These are phyloP conservation scores for Psilopsiagon aurifrons DNA, from an alignment of 2,113 vertebrate genomes.

Conservation along the genomic window DNA sequence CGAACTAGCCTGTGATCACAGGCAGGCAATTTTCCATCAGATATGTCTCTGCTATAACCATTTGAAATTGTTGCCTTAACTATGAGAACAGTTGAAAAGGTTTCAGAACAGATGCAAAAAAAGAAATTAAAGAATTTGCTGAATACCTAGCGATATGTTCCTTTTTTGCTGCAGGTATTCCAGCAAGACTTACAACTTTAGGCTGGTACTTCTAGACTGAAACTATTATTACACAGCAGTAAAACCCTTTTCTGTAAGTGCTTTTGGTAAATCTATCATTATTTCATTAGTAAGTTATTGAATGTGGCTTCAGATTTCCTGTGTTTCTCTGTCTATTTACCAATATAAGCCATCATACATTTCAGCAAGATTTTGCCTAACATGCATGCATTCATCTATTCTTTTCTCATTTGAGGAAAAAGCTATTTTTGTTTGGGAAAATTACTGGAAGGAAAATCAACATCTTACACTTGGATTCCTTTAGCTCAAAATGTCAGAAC, in stretches of 20 bases:
- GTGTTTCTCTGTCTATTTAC: not conserved
- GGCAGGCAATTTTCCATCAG: constrained; percentile 55
- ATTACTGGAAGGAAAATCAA: constrained; percentile 20
- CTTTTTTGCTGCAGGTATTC: not conserved
- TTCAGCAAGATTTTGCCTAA: not conserved
- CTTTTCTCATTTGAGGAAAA: not conserved
- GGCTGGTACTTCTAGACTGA: not conserved
- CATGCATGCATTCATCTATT: not conserved
- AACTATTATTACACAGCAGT: not conserved
- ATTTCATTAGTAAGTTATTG: constrained; percentile 10
- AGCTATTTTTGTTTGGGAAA: not conserved
- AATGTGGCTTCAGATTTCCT: not conserved
- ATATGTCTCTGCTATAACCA: not conserved
- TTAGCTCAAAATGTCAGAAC: not conserved
- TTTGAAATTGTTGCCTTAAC: constrained; percentile 7
- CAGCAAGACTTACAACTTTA: not conserved
- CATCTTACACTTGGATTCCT: not conserved
- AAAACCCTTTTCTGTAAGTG: not conserved
- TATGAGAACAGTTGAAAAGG: not conserved
- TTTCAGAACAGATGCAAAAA: not conserved
- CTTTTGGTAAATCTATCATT: not conserved
- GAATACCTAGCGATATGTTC: not conserved
- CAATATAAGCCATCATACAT: not conserved
- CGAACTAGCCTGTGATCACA: constrained; percentile 34
- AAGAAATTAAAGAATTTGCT: not conserved